Percentiles rank a stretch among this genome's conserved stretches.
phyloP scores from a whole-genome alignment of 2,797 vertebrate genomes.

The Balearica regulorum region DNA sequence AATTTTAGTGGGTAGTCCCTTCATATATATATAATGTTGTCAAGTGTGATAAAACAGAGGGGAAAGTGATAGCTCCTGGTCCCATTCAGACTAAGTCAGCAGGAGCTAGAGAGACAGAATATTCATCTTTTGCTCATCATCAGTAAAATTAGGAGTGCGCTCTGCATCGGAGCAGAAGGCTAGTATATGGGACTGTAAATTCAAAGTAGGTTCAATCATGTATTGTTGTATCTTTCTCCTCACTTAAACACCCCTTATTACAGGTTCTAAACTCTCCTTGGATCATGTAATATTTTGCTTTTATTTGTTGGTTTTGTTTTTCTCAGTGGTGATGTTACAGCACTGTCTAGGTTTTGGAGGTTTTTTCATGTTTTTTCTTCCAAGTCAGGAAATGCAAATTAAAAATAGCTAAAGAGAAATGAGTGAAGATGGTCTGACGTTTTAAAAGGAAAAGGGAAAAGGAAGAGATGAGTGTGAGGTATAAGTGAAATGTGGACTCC shows the following conservation, averaged over 20 bases:
- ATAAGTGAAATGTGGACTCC: background rate
- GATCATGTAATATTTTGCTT: background rate
- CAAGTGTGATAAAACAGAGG: background rate
- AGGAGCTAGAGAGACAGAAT: background rate
- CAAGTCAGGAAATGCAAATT: background rate
- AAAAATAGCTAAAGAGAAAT: background rate
- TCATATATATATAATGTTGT: background rate
- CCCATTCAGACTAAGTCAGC: background rate
- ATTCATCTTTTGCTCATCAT: constrained; percentile 15
- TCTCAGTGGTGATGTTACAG: background rate
- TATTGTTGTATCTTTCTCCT: background rate
- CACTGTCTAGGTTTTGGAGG: background rate
- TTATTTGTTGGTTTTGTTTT: background rate
- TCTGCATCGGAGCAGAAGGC: constrained; percentile 80
- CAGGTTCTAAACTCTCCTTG: background rate
- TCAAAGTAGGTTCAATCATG: background rate
- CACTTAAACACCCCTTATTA: background rate
- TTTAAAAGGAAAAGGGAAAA: background rate
- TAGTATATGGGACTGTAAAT: constrained; percentile 75
- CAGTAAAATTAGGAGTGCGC: constrained; percentile 48
- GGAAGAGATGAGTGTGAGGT: background rate
- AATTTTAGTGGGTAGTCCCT: background rate
- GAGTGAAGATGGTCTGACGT: background rate
- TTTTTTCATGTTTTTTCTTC: background rate
- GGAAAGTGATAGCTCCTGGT: background rate